Evolutionary conservation across 2,113 vertebrate species (phyloP).

Genomic region (Ondatra zibethicus): DNA sequence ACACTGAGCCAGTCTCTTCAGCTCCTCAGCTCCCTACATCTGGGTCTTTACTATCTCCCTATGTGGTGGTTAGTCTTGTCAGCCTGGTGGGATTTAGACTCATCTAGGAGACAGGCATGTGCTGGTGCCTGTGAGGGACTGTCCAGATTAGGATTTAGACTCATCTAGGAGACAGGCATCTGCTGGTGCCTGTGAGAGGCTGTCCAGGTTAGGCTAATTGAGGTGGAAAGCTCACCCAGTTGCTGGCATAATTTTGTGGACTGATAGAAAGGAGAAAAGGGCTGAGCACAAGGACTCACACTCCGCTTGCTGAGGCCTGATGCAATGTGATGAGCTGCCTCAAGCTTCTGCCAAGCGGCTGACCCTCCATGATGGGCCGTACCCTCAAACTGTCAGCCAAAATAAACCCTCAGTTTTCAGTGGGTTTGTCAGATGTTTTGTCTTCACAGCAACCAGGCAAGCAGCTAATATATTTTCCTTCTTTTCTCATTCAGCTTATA

Average conservation of each 20-base stretch:
- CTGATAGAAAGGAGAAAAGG: background rate
- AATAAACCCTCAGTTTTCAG: background rate
- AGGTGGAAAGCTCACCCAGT: background rate
- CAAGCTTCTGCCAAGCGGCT: background rate
- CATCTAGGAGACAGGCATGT: background rate
- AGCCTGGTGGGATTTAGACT: background rate
- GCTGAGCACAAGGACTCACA: background rate
- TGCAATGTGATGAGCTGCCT: background rate
- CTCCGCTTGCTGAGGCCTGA: background rate
- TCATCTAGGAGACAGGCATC: background rate
- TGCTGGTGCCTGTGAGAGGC: background rate
- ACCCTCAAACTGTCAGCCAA: too few relatives aligned
- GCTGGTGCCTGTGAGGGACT: background rate
- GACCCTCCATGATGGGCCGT: background rate
- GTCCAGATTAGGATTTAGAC: background rate
- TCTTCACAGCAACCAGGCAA: background rate
- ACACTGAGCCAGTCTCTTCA: background rate
- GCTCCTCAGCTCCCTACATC: background rate
- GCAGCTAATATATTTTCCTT: background rate
- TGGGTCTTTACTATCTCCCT: background rate
- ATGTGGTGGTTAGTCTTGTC: background rate
- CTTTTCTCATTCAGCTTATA: background rate
- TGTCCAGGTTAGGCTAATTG: background rate
- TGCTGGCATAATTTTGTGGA: background rate
- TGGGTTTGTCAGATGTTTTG: background rate